These are phyloP conservation scores for Drosophila meridionalis DNA, from an alignment of 2,888 invertebrate genomes.

Conservation along the genomic window DNA sequence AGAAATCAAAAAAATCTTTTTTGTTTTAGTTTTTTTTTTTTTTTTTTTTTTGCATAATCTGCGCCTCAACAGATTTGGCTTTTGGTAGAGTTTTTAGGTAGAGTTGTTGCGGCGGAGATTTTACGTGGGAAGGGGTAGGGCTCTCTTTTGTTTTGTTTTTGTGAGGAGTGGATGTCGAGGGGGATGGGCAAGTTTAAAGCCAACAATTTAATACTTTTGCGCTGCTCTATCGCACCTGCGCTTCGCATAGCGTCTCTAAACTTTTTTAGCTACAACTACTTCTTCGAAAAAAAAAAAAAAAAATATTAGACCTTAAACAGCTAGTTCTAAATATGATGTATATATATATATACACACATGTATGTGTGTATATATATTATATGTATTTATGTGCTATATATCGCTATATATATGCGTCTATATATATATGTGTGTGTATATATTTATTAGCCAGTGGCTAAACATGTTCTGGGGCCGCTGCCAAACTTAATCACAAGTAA, in stretches of 20 bases:
- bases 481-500: constrained; percentile 77
- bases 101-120: constrained; percentile 50
- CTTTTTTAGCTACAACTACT: constrained; percentile 60
- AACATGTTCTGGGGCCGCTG: constrained; percentile 54
- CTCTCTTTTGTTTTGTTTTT: neutral
- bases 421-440: constrained; percentile 27
- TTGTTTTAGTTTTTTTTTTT: constrained; percentile 5
- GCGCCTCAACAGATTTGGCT: constrained; percentile 53
- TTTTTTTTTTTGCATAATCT: constrained; percentile 38
- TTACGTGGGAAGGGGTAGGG: constrained; percentile 6
- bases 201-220: constrained; percentile 74
- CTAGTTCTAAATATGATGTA: constrained; percentile 32
- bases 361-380: constrained; percentile 20
- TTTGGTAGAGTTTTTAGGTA: constrained; percentile 60
- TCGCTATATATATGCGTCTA: constrained; percentile 10
- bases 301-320: constrained; percentile 23
- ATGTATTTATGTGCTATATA: constrained; percentile 29
- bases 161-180: neutral
- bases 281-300: constrained; percentile 53
- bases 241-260: constrained; percentile 76
- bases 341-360: constrained; percentile 13
- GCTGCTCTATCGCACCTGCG: constrained; percentile 24
- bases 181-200: constrained; percentile 56
- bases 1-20: constrained; percentile 56
- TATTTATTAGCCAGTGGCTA: constrained; percentile 34